These are phyloP conservation scores for Notolabrus celidotus DNA, from an alignment of 2,797 vertebrate genomes.

Conservation along the genomic window DNA sequence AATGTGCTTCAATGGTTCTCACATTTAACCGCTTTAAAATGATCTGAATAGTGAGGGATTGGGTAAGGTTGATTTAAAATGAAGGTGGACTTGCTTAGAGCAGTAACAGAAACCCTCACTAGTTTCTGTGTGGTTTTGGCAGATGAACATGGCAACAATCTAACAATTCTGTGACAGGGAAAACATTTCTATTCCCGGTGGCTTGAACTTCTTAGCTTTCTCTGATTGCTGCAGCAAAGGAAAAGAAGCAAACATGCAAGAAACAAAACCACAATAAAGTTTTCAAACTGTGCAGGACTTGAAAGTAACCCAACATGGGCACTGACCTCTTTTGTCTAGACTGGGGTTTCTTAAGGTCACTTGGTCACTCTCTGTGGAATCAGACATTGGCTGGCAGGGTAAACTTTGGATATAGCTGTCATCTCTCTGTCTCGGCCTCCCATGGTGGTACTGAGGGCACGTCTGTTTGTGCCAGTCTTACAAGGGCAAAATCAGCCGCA, in stretches of 20 bases:
- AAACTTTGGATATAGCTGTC: conserved; percentile 76
- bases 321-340: conserved; percentile 61
- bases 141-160: neutral
- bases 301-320: conserved; percentile 36
- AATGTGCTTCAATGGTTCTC: no score
- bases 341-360: conserved; percentile 59
- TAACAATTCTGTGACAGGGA: neutral
- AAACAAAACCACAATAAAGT: conserved; percentile 14
- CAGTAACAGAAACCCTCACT: no score
- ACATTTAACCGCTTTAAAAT: no score
- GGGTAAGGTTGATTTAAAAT: no score
- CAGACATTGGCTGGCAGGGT: conserved; percentile 48
- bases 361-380: conserved; percentile 54
- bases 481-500: conserved; percentile 63
- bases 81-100: no score
- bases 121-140: neutral
- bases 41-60: no score
- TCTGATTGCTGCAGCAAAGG: conserved; percentile 1
- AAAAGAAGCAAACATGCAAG: conserved; percentile 20
- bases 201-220: conserved; percentile 2
- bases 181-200: neutral
- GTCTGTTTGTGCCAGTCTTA: conserved; percentile 72
- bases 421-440: conserved; percentile 63
- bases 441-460: conserved; percentile 66
- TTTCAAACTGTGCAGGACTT: conserved; percentile 47